phyloP scores from a whole-genome alignment of 2,888 invertebrate species.

The Diaprepes abbreviatus region DNA sequence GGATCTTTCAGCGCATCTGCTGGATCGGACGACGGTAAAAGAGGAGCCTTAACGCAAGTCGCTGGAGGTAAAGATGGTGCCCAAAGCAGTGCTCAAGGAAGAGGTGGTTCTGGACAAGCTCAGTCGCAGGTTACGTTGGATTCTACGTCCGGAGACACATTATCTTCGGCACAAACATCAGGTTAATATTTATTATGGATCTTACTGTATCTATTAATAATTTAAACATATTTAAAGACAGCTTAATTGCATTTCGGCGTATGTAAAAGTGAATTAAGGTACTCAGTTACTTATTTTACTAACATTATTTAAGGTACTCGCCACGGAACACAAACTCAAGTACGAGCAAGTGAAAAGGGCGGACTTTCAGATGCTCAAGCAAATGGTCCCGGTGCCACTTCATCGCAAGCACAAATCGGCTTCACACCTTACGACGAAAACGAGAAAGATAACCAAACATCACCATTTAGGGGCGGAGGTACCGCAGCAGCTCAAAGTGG shows the following conservation, averaged over 20 bases:
- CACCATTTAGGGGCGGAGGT: constrained; percentile 81
- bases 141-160: constrained; percentile 81
- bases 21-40: constrained; percentile 81
- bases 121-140: constrained; percentile 84
- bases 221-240: too few relatives aligned
- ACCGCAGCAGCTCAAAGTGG: constrained; percentile 85
- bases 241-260: too few relatives aligned
- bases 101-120: constrained; percentile 80
- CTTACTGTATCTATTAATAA: too few relatives aligned
- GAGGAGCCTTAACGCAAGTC: constrained; percentile 79
- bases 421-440: constrained; percentile 81
- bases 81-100: constrained; percentile 81
- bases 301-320: constrained; percentile 33
- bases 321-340: constrained; percentile 84
- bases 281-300: too few relatives aligned
- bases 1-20: constrained; percentile 89
- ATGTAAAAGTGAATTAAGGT: too few relatives aligned
- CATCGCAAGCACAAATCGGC: constrained; percentile 90
- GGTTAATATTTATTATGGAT: constrained; percentile 64
- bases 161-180: constrained; percentile 80
- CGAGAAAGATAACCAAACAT: constrained; percentile 69
- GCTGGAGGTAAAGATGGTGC: constrained; percentile 82
- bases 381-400: constrained; percentile 86
- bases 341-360: constrained; percentile 85
- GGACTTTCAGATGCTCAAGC: constrained; percentile 90